These are phyloP conservation scores for Sebastes dallii DNA, from an alignment of 2,797 vertebrate genomes.

Conservation along the genomic window DNA sequence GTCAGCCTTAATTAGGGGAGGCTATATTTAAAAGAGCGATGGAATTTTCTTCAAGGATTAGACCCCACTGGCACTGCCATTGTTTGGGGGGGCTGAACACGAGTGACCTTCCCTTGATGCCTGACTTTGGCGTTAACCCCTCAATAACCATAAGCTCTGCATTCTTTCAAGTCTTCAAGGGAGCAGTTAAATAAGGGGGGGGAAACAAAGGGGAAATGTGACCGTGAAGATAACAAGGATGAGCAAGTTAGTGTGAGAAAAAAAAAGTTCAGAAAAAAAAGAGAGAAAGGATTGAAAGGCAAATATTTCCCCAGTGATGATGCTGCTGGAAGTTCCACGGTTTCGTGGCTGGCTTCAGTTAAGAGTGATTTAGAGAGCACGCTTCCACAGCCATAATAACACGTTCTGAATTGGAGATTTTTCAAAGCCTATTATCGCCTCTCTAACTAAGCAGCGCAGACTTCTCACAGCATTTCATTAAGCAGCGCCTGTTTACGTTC, in stretches of 20 bases:
- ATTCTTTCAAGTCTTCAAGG: constrained; percentile 17
- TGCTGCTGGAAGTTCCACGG: constrained; percentile 37
- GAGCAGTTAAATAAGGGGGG: not conserved
- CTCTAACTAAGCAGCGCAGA: constrained; percentile 34
- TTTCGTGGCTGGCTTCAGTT: constrained; percentile 29
- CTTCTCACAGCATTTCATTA: constrained; percentile 52
- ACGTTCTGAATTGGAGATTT: constrained; percentile 42
- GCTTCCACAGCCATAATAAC: constrained; percentile 43
- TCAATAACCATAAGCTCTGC: constrained; percentile 4
- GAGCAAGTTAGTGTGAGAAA: constrained; percentile 12
- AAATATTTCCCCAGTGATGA: constrained; percentile 19
- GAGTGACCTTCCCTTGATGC: constrained; percentile 33
- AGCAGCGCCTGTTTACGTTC: constrained; percentile 48
- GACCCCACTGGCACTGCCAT: constrained; percentile 36
- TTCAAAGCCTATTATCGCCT: constrained; percentile 46
- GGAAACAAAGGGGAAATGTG: constrained; percentile 10
- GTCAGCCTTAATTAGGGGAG: constrained; percentile 61
- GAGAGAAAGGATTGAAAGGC: not conserved
- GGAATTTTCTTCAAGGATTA: constrained; percentile 70
- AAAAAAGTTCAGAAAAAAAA: not conserved
- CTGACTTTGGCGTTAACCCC: constrained; percentile 70
- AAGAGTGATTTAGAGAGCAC: constrained; percentile 13
- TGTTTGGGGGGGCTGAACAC: constrained; percentile 39
- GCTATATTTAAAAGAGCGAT: constrained; percentile 63
- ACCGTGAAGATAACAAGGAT: constrained; percentile 15